Evolutionary conservation across 2,797 vertebrate genomes (phyloP), one percentile per base, ranked within the genome.

Genomic region (Bryconaethiops microstoma): DNA sequence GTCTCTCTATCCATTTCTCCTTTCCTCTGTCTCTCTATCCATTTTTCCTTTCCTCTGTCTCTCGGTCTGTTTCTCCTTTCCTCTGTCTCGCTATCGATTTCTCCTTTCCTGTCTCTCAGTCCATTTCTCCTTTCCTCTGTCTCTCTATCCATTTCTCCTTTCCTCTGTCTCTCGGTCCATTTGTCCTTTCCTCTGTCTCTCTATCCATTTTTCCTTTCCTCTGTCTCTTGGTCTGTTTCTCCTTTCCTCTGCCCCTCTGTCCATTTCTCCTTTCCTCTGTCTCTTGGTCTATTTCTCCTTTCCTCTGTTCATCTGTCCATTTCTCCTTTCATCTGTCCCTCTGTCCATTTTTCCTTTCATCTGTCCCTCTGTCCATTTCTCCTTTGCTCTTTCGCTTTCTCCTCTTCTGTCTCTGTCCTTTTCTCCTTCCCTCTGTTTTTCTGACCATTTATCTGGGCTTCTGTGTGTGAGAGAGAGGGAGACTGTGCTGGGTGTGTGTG

Each of bases 371-470:
- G 35, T 70, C 8, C 17, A 50, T 67, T 54, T 40, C 21, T 73
- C 54, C 17, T 25, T 78, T 70, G n/a, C n/a, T n/a, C n/a, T n/a
- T n/a, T n/a, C n/a, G n/a, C n/a, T n/a, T n/a, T n/a, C n/a, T n/a
- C n/a, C n/a, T n/a, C n/a, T n/a, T n/a, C n/a, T n/a, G n/a, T 29
- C 35, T 84, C 35, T 59, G 17, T 85, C 74, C 80, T 81, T 90
- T n/a, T 65, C n/a, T 35, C 62, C 67, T 60, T 78, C 1, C 55
- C 55, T 57, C 17, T n/a, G 19, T n/a, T 4, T 62, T 21, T 62
- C 59, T 62, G 21, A 12, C 59, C 59, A 62, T 62, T 25, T 25
- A 29, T 13, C 12, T 29, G 29, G 29, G 29, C 29, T 29, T 3
- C 29, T 45, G 6, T 45, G 42, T 45, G 42, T 45, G 42, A 7